Evolutionary conservation across 2,888 invertebrate species (phyloP), one percentile per base, ranked within the genome.

Genomic region (Tethea ocularis): DNA sequence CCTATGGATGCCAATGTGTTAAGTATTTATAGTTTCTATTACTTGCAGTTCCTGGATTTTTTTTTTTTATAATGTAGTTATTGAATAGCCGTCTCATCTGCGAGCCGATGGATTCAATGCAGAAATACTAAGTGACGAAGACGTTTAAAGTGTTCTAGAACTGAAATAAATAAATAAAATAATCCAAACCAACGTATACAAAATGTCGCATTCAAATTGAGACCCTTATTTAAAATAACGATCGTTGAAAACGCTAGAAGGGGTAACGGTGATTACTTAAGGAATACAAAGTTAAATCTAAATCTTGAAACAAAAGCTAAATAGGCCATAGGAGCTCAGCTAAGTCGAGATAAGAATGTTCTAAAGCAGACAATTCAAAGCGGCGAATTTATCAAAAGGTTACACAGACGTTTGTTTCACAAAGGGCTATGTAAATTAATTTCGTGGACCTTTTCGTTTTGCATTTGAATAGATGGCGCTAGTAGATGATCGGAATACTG

Each of bases 351-450:
- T 87, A 86, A 86, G 84, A 82, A 78, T 78, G 75, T 74, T 69
- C 57, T 52, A 59, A 33, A 67, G 71, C 71, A 63, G 70, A 75
- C 76, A 75, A 62, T 68, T 70, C 67, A 71, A 78, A 77, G 77
- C 63, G 73, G 74, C 63, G 74, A 82, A 82, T 86, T 86, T 82
- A 84, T 87, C 84, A 86, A 86, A 88, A 85, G 84, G 74, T 75
- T 77, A 71, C 78, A 64, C 46, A 46, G 46, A 46, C 46, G 46
- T 46, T 46, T 17, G 46, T 66, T 62, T 70, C 75, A 88, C 85
- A 89, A 87, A 85, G 75, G 71, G 83, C 46, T 46, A 20, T 88
- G 88, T 83, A 88, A 90, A 91, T 91, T 89, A 88, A 88, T 87
- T 88, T 85, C 82, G 77, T 73, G 72, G 76, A 78, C 85, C 84